A percentile compares a stretch with the other conserved stretches of the same genome.
phyloP scores from a whole-genome alignment of 2,797 vertebrate genomes.

The Percopsis omiscomaycus region DNA sequence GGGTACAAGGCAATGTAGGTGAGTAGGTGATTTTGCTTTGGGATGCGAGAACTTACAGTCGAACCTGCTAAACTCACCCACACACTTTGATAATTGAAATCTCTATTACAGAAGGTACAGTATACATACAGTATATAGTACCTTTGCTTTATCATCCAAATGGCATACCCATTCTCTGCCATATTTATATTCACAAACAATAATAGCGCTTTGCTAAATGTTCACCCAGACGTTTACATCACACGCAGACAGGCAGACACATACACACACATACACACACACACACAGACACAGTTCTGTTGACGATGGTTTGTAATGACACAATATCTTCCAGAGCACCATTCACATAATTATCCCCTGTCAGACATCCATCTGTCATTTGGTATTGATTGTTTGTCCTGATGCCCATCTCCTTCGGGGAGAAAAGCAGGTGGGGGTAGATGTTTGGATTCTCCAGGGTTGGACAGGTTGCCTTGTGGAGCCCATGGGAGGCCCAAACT shows the following conservation, averaged over 20 bases:
- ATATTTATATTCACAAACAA: neutral
- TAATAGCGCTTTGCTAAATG: slow-evolving; percentile 7
- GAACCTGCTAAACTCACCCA: neutral
- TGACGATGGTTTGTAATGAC: slow-evolving; percentile 18
- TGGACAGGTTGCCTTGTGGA: slow-evolving; percentile 71
- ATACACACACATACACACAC: neutral
- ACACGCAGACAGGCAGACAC: slow-evolving; percentile 4
- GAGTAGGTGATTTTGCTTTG: too few relatives aligned
- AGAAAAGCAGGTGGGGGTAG: slow-evolving; percentile 35
- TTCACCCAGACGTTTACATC: slow-evolving; percentile 12
- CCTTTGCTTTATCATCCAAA: too few relatives aligned
- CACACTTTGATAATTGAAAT: too few relatives aligned
- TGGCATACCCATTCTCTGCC: too few relatives aligned
- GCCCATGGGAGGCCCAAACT: slow-evolving; percentile 75
- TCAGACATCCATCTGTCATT: slow-evolving; percentile 79
- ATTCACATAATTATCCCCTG: slow-evolving; percentile 68
- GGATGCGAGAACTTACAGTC: neutral
- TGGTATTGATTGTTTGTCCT: slow-evolving; percentile 73
- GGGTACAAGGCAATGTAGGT: too few relatives aligned
- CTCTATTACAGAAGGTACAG: too few relatives aligned
- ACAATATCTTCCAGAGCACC: slow-evolving; percentile 69
- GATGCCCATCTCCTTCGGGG: slow-evolving; percentile 64
- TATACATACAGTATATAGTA: too few relatives aligned
- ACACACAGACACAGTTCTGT: slow-evolving; percentile 15
- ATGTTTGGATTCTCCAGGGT: slow-evolving; percentile 57